Evolutionary conservation across 2,113 vertebrate genomes (phyloP), one percentile per base, ranked within the genome.

Genomic region (Chlorodrepanis virens): DNA sequence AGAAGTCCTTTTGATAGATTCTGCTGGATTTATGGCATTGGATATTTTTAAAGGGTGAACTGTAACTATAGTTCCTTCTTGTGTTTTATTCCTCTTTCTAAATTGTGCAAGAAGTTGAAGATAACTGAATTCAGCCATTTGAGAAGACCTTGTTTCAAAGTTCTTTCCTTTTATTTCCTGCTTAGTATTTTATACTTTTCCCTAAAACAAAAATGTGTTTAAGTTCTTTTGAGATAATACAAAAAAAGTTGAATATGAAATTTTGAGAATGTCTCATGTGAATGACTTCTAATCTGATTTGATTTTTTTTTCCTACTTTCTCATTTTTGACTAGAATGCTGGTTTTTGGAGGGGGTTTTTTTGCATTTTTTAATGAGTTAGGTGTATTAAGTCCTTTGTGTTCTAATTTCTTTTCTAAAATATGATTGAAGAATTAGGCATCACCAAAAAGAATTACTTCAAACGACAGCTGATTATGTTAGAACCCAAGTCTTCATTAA

Each of bases 391-490:
- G 4, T 89, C 7, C 12, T 49, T 74, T 83, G 14, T 85, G 24
- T 76, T 90, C 17, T 64, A 76, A 53, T 95, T 93, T 77, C 0
- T 74, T 92, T 86, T 67, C 25, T n/a, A 28, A 81, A 91, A 75
- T 2, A 1, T 39, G 18, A 54, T 40, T 83, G 54, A 77, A 61
- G 29, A 87, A 40, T 72, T 92, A 28, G 33, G 29, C 53, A 67
- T 90, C 35, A 74, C 53, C 42, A 76, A 90, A 83, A 14, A 28
- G 63, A 87, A 64, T 79, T 4, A 67, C 14, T 91, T 81, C 24
- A 83, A 59, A 71, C 81, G 33, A 87, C 54, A 95, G 50, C 5
- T 78, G 57, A n/a, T 86, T 80, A 45, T 86, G 70, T 92, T 93
- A 61, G 29, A 87, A 53, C 10, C 4, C 59, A 92, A 74, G 2